Percentiles rank a stretch among this genome's conserved stretches.
These are phyloP conservation scores for Streptopelia turtur DNA, from an alignment of 2,797 vertebrate genomes.

Conservation along the genomic window DNA sequence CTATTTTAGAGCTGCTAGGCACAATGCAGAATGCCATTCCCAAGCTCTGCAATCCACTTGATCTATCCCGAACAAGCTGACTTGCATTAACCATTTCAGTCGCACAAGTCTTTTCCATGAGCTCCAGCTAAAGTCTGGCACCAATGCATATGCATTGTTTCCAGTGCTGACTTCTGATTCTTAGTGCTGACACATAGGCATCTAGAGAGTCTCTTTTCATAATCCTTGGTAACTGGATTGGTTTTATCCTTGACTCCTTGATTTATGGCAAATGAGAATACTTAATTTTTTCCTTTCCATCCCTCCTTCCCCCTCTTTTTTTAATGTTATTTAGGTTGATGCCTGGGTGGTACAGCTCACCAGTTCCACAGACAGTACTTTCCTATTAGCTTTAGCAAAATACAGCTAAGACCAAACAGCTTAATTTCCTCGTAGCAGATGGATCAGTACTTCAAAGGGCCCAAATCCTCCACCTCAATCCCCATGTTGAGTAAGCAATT, in stretches of 20 bases:
- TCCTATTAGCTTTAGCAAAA: not conserved
- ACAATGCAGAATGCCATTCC: not conserved
- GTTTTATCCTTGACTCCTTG: not conserved
- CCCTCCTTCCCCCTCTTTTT: not conserved
- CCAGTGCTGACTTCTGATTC: not conserved
- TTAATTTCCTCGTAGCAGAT: not conserved
- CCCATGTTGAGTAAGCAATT: not conserved
- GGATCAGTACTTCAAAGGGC: not conserved
- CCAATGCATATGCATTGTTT: fast-evolving
- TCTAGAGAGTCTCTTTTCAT: not conserved
- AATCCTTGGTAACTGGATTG: not conserved
- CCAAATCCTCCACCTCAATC: not conserved
- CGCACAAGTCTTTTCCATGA: not conserved
- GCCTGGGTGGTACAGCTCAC: not conserved
- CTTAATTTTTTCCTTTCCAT: not conserved
- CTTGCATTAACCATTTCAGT: not conserved
- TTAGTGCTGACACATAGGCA: not conserved
- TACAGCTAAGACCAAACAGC: not conserved
- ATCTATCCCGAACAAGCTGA: not conserved
- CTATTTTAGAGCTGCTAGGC: not conserved
- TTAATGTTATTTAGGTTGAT: not conserved
- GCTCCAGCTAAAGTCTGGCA: not conserved
- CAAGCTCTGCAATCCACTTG: not conserved
- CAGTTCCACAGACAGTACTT: not conserved
- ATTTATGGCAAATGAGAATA: not conserved